Percentiles rank a stretch among this genome's conserved stretches.
These are phyloP conservation scores for Drosophila parabipectinata DNA, from an alignment of 1,140 invertebrate species.

Conservation along the genomic window DNA sequence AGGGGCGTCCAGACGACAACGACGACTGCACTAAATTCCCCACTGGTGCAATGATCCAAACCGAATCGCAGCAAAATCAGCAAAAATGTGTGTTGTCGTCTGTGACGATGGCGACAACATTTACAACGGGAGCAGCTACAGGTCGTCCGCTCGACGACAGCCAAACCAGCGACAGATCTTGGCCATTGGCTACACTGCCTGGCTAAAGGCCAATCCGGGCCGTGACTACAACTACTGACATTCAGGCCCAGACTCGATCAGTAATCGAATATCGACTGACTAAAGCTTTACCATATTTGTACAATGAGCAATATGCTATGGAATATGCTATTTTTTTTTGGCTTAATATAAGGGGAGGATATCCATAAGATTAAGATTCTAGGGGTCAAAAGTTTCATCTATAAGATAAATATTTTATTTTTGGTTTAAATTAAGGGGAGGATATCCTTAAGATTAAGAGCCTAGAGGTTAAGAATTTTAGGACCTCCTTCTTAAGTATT, in stretches of 20 bases:
- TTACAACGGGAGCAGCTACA: constrained; percentile 76
- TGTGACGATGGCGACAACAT: constrained; percentile 68
- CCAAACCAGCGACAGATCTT: constrained; percentile 22
- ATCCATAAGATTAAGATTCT: too few relatives aligned
- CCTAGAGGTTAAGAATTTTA: too few relatives aligned
- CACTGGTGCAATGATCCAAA: constrained; percentile 37
- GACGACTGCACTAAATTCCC: constrained; percentile 64
- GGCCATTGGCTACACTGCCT: constrained; percentile 49
- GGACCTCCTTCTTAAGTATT: too few relatives aligned
- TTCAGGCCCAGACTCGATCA: constrained; percentile 25
- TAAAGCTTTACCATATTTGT: constrained; percentile 39
- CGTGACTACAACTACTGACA: constrained; percentile 66
- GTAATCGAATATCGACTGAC: constrained; percentile 49
- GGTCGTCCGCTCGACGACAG: constrained; percentile 45
- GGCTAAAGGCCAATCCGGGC: constrained; percentile 64
- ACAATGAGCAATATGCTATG: not conserved
- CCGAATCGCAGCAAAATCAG: constrained; percentile 9
- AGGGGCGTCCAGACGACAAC: constrained; percentile 38
- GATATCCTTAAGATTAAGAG: too few relatives aligned
- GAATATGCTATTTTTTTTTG: not conserved
- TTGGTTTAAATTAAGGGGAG: too few relatives aligned
- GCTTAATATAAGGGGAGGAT: not conserved
- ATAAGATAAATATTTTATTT: too few relatives aligned
- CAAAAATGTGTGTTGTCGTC: constrained; percentile 74
- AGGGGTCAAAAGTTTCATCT: too few relatives aligned